Evolutionary conservation across 2,797 vertebrate genomes (phyloP).

Genomic region (Apodemus agrarius): DNA sequence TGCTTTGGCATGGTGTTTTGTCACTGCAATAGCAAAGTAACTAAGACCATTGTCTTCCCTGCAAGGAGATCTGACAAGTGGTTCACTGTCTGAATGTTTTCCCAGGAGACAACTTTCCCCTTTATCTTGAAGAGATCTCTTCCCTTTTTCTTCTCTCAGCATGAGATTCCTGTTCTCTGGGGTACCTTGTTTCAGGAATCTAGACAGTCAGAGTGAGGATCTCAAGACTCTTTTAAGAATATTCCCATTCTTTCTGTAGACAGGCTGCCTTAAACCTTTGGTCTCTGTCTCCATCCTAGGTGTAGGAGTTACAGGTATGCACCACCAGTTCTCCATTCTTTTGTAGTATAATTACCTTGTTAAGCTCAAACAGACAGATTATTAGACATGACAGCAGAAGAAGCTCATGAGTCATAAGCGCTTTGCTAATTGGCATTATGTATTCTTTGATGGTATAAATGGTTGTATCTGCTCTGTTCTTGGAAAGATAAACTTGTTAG

Average conservation of each 20-base stretch:
- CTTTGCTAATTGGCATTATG: neutral
- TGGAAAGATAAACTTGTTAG: constrained; percentile 14
- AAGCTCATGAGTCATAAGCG: neutral
- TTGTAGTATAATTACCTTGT: neutral
- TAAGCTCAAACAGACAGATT: neutral
- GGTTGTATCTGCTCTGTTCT: constrained; percentile 20
- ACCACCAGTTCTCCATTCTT: neutral
- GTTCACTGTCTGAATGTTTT: neutral
- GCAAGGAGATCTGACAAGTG: neutral
- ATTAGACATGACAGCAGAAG: neutral
- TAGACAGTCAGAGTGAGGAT: neutral
- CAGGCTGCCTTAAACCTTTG: neutral
- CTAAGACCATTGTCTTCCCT: neutral
- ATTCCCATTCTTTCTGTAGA: neutral
- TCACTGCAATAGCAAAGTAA: neutral
- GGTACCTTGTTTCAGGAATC: neutral
- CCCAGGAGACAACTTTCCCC: neutral
- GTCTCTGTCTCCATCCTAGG: neutral
- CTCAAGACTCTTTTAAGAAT: neutral
- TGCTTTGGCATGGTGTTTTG: neutral
- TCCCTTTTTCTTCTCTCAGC: neutral
- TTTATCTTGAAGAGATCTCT: neutral
- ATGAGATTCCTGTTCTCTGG: neutral
- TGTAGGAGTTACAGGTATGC: neutral
- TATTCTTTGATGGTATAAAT: neutral